A percentile compares a stretch with the other conserved stretches of the same genome.
Evolutionary conservation across 2,888 invertebrate species (phyloP).

Genomic region (Folsomia candida): DNA sequence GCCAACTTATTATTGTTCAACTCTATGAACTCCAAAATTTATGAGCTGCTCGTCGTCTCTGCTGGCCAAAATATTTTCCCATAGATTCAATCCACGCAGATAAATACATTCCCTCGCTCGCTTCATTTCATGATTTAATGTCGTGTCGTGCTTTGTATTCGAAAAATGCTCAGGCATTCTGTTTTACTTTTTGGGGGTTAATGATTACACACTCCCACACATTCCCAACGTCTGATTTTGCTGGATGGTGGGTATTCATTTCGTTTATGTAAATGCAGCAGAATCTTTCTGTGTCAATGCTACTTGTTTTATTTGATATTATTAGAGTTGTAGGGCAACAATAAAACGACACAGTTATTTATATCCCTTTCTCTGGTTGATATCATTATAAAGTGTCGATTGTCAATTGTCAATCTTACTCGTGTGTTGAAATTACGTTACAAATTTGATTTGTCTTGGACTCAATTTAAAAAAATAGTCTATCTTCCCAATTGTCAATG

Average conservation of each 20-base stretch:
- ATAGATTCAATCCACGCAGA: not conserved
- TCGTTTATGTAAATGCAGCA: no score
- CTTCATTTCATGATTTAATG: constrained; percentile 5
- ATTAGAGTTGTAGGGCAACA: no score
- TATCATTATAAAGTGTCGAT: no score
- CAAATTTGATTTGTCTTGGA: not conserved
- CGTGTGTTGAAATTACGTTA: not conserved
- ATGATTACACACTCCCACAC: not conserved
- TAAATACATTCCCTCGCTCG: constrained; percentile 4
- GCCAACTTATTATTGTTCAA: not conserved
- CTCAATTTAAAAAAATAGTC: not conserved
- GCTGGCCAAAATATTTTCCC: constrained; percentile 4
- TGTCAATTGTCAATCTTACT: no score
- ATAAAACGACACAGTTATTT: no score
- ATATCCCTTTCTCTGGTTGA: no score
- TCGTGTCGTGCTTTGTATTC: not conserved
- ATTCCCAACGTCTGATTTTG: no score
- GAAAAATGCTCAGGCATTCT: no score
- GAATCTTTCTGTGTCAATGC: no score
- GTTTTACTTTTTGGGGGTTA: no score
- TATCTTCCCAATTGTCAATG: not conserved
- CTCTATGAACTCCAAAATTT: not conserved
- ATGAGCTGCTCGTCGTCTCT: not conserved
- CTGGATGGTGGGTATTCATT: no score
- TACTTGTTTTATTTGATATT: no score